Evolutionary conservation across 1,140 invertebrate genomes (phyloP), one percentile per base, ranked within the genome.

Genomic region (Cydia amplana): DNA sequence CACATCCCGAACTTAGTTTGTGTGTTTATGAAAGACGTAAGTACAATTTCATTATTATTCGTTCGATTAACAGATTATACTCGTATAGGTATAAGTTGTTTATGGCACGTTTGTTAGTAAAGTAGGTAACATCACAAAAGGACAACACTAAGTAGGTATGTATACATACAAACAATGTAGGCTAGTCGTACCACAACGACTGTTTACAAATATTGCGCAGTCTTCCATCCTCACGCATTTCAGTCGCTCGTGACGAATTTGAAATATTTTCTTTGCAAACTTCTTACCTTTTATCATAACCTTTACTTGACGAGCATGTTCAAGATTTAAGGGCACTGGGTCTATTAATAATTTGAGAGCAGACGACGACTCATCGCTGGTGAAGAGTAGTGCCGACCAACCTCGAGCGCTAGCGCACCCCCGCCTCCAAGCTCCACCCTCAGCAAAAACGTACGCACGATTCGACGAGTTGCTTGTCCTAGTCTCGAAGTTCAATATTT

Each of bases 401-500:
- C 88, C 88, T 72, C 82, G 80, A 5, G 82, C 51, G 16, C 49
- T 77, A 36, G 79, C 79, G 80, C 77, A 84, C 36, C 77, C 79
- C 74, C 65, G 72, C 63, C 72, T 83, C 83, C 78, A 78, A n/a
- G 77, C 75, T 70, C 78, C 79, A 74, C 88, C 84, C 78, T 91
- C 89, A 28, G 81, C 87, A 16, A 88, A 82, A 76, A 90, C 79
- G 75, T 87, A 90, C 4, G 83, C 82, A 60, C 85, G 81, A 79
- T 78, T 85, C 23, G 89, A 86, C 25, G 89, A 87, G 82, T 88
- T 88, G 12, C 75, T 82, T 25, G 85, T 87, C 60, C 86, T 83
- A 25, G 85, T 90, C 78, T 90, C 83, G 74, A 87, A 88, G 86
- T 88, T 88, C 70, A 92, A 85, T 73, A 92, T 82, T 78, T 89